Percentiles rank a stretch among this genome's conserved stretches.
Conservation (phyloP, 1,140 invertebrate genomes). For the Helicoverpa zea region DNA sequence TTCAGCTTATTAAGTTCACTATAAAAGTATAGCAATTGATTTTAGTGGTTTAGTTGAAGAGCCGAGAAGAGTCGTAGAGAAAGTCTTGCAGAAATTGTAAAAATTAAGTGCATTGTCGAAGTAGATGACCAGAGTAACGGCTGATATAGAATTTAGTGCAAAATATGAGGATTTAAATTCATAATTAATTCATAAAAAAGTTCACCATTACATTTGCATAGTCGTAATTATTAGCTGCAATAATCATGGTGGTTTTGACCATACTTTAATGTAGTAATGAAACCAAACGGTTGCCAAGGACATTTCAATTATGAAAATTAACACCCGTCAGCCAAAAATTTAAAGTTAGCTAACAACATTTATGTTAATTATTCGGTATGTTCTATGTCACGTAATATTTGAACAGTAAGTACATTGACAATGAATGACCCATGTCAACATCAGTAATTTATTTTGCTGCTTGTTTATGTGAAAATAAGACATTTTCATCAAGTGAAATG, state of each 20-base stretch:
- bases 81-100: too few relatives aligned
- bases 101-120: too few relatives aligned
- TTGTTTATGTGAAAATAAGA: too few relatives aligned
- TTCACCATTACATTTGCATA: too few relatives aligned
- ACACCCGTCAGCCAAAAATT: not conserved
- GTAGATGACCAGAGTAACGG: too few relatives aligned
- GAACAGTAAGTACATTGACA: not conserved
- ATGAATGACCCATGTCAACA: too few relatives aligned
- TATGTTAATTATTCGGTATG: not conserved
- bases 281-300: slow-evolving; percentile 1
- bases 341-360: not conserved
- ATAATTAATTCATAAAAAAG: too few relatives aligned
- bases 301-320: slow-evolving; percentile 20
- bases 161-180: too few relatives aligned
- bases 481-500: not conserved
- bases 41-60: not conserved
- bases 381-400: not conserved
- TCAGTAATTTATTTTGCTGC: too few relatives aligned
- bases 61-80: too few relatives aligned
- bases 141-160: too few relatives aligned
- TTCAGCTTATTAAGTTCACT: not conserved
- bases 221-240: not conserved
- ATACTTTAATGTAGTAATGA: not conserved
- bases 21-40: not conserved
- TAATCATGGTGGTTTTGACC: not conserved